Evolutionary conservation across 2,888 invertebrate species (phyloP), one percentile per base, ranked within the genome.

Genomic region (Dyspetes luteomarginatus): DNA sequence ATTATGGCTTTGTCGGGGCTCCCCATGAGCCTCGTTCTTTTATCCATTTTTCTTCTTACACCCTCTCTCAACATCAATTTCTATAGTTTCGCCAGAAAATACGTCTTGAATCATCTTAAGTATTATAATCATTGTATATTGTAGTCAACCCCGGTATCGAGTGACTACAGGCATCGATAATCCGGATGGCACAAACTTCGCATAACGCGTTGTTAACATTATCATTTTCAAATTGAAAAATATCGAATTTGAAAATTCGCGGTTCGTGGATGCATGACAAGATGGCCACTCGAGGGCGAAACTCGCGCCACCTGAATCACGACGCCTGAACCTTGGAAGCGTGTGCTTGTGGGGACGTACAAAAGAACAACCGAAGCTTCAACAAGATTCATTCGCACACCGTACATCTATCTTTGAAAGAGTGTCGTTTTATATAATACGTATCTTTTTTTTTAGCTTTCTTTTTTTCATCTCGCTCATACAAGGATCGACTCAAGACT

Each of bases 311-410:
- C 68, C 82, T 45, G 43, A 41, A 50, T 28, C 24, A 76, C 80
- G 77, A 80, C 62, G 43, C 67, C 68, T 78, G 79, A 78, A 73
- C 67, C 73, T 82, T 73, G 81, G 78, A 77, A 81, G 76, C 71
- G 67, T 79, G 79, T 81, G 81, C 75, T 81, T 75, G n/a, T n/a
- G 81, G 85, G 84, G 82, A 82, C 81, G 83, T 81, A 81, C 75
- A 85, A 84, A 86, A 87, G 85, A 86, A 84, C 85, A 89, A 87
- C 88, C 87, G 86, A 88, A 87, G 87, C 87, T 87, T 86, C 85
- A 68, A 86, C 85, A 88, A 88, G 88, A 89, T 91, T 90, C 92
- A 91, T 92, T 91, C 91, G 91, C 91, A 92, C 91, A 92, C 91
- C 91, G 90, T 91, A 91, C 91, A 92, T 90, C 88, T 91, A 91